Base-by-base conservation (phyloP, 2,888 invertebrate genomes). In the Penaeus monodon region DNA sequence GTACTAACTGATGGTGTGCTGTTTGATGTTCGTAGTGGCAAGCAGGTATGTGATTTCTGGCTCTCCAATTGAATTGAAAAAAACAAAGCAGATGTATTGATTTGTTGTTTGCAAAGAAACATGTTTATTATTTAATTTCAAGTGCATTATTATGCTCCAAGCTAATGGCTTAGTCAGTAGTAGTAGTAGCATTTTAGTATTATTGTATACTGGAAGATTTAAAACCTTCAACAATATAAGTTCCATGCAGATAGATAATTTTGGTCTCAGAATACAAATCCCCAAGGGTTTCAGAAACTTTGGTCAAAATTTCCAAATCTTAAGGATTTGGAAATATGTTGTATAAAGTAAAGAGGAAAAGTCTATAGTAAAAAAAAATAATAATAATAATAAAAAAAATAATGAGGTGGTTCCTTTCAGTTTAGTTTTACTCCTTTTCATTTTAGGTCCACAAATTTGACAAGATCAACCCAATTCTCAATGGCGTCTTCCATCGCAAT, bases 401-500 rank as follows among this genome's bases (percentile, higher is more conserved):
- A 38, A 38, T 38, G 3, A 38, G 33, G 6, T 79, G 17, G 2
- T 10, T 24, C 12, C 20, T 10, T 38, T 24, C 24, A 76, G 20
- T 24, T 81, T 22, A 14, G 68, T 38, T 44, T 85, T 49, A 77
- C 74, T 63, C 12, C 29, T 14, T 29, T 27, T 57, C 68, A 76
- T 27, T 29, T 27, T 95, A 97, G 91, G 96, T 99, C 77, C 98
- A 99, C 93, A 98, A 99, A 92, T 97, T 99, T 92, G 99, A 99
- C 93, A 99, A 99, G 92, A 94, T 99, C 65, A 99, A 99, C 93
- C 97, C 98, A 92, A 96, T 96, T 73, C 95, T 98, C 86, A 98
- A 97, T 92, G 99, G 99, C 0, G 96, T 98, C 12, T 99, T 99
- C 92, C 98, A 99, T 94, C 98, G 98, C 0, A 97, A 97, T 92